Evolutionary conservation across 2,888 invertebrate species (phyloP).

Genomic region (Syritta pipiens): DNA sequence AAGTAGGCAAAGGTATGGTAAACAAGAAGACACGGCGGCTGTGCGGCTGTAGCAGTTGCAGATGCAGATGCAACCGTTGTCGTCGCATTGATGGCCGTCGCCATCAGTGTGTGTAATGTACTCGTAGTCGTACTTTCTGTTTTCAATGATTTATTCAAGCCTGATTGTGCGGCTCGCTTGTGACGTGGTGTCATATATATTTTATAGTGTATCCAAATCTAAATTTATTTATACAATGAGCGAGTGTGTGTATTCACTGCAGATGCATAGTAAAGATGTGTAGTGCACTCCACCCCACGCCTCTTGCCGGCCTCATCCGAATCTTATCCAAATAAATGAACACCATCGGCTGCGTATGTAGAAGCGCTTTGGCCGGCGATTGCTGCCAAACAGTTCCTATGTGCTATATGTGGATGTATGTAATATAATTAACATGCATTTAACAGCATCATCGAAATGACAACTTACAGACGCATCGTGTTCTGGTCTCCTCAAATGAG

Average conservation of each 20-base stretch:
- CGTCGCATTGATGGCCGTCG: constrained; percentile 24
- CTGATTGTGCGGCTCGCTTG: constrained; percentile 54
- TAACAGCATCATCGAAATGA: constrained; percentile 59
- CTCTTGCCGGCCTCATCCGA: constrained; percentile 48
- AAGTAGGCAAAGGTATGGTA: constrained; percentile 62
- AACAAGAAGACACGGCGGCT: constrained; percentile 55
- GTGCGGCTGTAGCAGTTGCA: not conserved
- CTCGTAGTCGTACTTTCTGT: constrained; percentile 55
- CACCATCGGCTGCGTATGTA: not conserved
- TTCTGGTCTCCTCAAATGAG: constrained; percentile 25
- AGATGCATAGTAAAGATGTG: constrained; percentile 40
- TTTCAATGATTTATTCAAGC: constrained; percentile 63
- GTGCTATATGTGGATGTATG: constrained; percentile 7
- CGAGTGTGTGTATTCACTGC: constrained; percentile 14
- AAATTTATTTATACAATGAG: constrained; percentile 50
- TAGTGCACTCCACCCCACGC: constrained; percentile 15
- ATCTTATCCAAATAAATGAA: constrained; percentile 66
- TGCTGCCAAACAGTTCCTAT: too few relatives aligned
- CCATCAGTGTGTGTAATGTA: constrained; percentile 35
- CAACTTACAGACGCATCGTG: constrained; percentile 55
- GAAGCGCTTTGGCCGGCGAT: not conserved
- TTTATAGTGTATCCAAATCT: constrained; percentile 49
- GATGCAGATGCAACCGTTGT: not conserved
- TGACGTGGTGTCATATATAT: constrained; percentile 63
- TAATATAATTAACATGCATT: constrained; percentile 63